Percentiles rank a stretch among this genome's conserved stretches.
Evolutionary conservation across 1,140 invertebrate genomes (phyloP).

Genomic region (Drosophila sucinea): DNA sequence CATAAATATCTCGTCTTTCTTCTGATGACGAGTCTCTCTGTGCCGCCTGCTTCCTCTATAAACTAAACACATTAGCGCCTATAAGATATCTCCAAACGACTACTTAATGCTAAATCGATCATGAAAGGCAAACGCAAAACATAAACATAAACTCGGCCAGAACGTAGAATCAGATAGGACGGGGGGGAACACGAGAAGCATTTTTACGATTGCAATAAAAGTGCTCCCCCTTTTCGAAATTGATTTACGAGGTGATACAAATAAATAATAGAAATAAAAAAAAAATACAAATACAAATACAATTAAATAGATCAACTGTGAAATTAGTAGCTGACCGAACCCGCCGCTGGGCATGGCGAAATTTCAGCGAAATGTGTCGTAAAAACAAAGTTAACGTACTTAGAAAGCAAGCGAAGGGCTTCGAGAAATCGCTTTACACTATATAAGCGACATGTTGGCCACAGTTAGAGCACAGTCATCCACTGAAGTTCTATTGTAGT

Average conservation of each 20-base stretch:
- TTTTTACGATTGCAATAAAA: conserved; percentile 68
- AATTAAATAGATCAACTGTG: conserved; percentile 30
- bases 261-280: conserved; percentile 22
- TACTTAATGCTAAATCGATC: conserved; percentile 64
- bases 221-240: conserved; percentile 22
- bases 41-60: conserved; percentile 21
- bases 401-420: conserved; percentile 16
- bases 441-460: conserved; percentile 41
- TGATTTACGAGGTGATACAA: conserved; percentile 70
- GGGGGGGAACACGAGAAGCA: conserved; percentile 1
- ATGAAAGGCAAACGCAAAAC: conserved; percentile 47
- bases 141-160: conserved; percentile 37
- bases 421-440: conserved; percentile 4
- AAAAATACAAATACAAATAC: conserved; percentile 15
- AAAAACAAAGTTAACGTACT: not conserved
- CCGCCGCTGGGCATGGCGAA: conserved; percentile 13
- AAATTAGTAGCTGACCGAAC: conserved; percentile 32
- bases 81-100: conserved; percentile 29
- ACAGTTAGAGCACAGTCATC: conserved; percentile 40
- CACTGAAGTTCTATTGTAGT: conserved; percentile 22
- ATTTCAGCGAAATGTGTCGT: conserved; percentile 24
- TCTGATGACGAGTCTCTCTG: not conserved
- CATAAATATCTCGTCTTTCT: conserved; percentile 40
- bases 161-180: not conserved
- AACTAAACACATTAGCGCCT: conserved; percentile 63